Conservation (phyloP, 2,888 invertebrate species). For the Beris chalybata region DNA sequence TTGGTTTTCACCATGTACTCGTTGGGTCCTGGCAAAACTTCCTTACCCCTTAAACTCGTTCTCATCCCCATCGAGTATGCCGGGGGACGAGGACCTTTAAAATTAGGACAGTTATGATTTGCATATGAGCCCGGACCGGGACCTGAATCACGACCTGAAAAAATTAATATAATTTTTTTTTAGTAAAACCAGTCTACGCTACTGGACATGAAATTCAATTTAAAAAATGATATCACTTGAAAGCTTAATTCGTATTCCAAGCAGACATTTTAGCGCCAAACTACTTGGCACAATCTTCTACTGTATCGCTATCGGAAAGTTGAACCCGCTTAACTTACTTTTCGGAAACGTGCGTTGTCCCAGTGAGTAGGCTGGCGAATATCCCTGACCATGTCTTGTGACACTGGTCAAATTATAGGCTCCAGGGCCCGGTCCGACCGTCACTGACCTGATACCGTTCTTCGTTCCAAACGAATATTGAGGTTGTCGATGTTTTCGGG, state of each 20-base stretch:
- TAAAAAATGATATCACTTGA: neutral
- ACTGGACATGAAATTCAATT: neutral
- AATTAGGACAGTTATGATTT: conserved; percentile 45
- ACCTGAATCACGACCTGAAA: conserved; percentile 45
- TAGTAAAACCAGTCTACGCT: neutral
- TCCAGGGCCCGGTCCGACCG: conserved; percentile 51
- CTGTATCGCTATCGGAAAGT: neutral
- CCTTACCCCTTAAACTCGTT: conserved; percentile 42
- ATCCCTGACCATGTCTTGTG: conserved; percentile 47
- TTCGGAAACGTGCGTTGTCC: conserved; percentile 49
- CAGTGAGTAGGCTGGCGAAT: conserved; percentile 59
- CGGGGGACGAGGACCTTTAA: conserved; percentile 50
- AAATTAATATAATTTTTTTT: conserved; percentile 5
- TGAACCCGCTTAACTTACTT: conserved; percentile 41
- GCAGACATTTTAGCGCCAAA: neutral
- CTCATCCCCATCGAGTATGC: conserved; percentile 60
- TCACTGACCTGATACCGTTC: conserved; percentile 28
- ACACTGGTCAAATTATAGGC: conserved; percentile 47
- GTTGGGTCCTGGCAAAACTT: conserved; percentile 49
- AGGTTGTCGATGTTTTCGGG: conserved; percentile 58
- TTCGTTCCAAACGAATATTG: conserved; percentile 50
- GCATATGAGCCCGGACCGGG: conserved; percentile 53
- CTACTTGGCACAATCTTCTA: neutral
- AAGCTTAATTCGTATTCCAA: neutral
- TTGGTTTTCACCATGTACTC: conserved; percentile 46